phyloP scores from a whole-genome alignment of 2,113 vertebrate genomes.

The Muntiacus muntjak region DNA sequence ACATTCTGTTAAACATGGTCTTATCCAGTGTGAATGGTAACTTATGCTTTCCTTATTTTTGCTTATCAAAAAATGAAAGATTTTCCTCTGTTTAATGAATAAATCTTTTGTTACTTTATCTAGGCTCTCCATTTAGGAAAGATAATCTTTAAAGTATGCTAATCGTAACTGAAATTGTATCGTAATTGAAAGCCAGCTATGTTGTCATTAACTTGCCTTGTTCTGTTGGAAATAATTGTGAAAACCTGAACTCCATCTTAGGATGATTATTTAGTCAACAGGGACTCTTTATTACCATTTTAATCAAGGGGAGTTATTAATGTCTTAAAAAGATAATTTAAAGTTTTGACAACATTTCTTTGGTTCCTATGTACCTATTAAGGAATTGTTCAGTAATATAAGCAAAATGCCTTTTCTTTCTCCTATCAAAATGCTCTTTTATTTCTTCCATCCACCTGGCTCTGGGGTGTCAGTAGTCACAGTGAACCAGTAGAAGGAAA shows the following conservation, averaged over 20 bases:
- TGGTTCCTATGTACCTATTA: not conserved
- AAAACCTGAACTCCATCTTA: conserved; percentile 25
- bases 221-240: conserved; percentile 33
- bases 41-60: conserved; percentile 37
- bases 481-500: conserved; percentile 19
- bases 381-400: conserved; percentile 31
- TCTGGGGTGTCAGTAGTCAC: conserved; percentile 21
- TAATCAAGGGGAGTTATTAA: not conserved
- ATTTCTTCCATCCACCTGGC: not conserved
- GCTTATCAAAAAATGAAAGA: conserved; percentile 51
- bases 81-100: conserved; percentile 45
- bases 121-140: conserved; percentile 36
- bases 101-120: conserved; percentile 25
- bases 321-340: not conserved
- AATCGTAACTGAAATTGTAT: conserved; percentile 1
- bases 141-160: conserved; percentile 8
- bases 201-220: not conserved
- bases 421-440: conserved; percentile 21
- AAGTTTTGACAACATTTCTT: conserved; percentile 15
- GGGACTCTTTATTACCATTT: not conserved
- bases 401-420: conserved; percentile 32
- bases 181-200: conserved; percentile 28
- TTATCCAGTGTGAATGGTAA: conserved; percentile 56
- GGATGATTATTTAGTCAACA: conserved; percentile 3
- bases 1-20: conserved; percentile 45